phyloP scores from a whole-genome alignment of 2,797 vertebrate genomes.

The Pagetopsis macropterus region DNA sequence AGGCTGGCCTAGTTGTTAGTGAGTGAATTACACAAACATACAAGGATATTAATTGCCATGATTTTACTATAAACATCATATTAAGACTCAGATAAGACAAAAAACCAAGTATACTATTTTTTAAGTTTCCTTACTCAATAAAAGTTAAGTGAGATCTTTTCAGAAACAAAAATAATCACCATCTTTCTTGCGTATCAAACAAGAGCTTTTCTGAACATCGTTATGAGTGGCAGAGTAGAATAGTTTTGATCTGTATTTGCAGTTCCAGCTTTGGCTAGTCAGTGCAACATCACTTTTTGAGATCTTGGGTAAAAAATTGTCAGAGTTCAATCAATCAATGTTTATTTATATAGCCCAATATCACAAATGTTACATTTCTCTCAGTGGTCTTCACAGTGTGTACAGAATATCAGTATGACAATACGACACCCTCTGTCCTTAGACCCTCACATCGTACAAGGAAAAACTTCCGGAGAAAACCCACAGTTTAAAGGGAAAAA shows the following conservation, averaged over 20 bases:
- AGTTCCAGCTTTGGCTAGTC: neutral
- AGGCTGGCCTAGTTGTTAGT: neutral
- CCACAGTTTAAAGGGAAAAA: too few species aligned
- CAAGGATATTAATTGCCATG: too few species aligned
- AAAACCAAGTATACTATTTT: neutral
- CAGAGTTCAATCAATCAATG: neutral
- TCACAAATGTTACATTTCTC: too few species aligned
- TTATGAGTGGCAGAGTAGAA: neutral
- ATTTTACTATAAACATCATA: too few species aligned
- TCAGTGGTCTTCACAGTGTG: too few species aligned
- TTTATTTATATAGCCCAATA: too few species aligned
- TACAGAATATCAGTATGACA: too few species aligned
- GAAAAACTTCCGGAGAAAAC: too few species aligned
- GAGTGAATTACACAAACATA: neutral
- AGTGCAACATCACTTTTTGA: neutral
- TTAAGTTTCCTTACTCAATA: neutral
- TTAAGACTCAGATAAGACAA: too few species aligned
- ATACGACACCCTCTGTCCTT: too few species aligned
- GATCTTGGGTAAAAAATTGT: conserved; percentile 3
- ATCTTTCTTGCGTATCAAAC: neutral
- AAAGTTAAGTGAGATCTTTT: neutral
- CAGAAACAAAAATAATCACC: neutral
- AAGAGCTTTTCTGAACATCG: neutral
- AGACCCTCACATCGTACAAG: too few species aligned
- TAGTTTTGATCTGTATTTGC: too few species aligned